Percentiles rank a stretch among this genome's conserved stretches.
These are phyloP conservation scores for Tenthredo notha DNA, from an alignment of 2,888 invertebrate genomes.

Conservation along the genomic window DNA sequence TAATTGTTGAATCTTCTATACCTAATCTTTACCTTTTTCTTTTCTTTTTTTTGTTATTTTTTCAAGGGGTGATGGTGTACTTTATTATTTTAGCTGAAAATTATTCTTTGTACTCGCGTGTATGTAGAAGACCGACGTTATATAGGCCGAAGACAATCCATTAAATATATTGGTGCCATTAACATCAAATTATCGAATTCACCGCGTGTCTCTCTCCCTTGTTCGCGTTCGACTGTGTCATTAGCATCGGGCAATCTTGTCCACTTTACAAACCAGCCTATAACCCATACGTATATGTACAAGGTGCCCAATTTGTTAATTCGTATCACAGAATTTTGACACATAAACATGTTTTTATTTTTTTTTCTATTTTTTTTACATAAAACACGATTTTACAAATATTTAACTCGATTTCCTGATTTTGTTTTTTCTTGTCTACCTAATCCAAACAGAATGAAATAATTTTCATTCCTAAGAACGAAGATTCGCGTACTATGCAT, in stretches of 20 bases:
- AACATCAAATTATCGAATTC: constrained; percentile 44
- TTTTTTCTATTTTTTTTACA: not conserved
- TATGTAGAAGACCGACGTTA: not conserved
- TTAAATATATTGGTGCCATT: constrained; percentile 45
- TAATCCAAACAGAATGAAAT: not conserved
- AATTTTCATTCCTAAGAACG: not conserved
- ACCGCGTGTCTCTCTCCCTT: constrained; percentile 6
- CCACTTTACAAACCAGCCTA: constrained; percentile 34
- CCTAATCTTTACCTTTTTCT: not conserved
- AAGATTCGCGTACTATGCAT: not conserved
- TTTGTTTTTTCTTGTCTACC: not conserved
- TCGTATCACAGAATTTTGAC: not conserved
- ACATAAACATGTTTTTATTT: not conserved
- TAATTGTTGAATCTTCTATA: not conserved
- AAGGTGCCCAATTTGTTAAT: not conserved
- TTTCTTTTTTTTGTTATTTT: not conserved
- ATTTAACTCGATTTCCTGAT: not conserved
- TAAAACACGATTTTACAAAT: not conserved
- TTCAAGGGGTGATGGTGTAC: not conserved
- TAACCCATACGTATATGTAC: constrained; percentile 2
- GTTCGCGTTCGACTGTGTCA: constrained; percentile 32
- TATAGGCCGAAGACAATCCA: constrained; percentile 34
- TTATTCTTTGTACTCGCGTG: not conserved
- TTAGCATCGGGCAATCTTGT: constrained; percentile 39
- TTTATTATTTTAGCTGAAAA: not conserved